Evolutionary conservation across 2,113 vertebrate genomes (phyloP).

Genomic region (Helogale parvula): DNA sequence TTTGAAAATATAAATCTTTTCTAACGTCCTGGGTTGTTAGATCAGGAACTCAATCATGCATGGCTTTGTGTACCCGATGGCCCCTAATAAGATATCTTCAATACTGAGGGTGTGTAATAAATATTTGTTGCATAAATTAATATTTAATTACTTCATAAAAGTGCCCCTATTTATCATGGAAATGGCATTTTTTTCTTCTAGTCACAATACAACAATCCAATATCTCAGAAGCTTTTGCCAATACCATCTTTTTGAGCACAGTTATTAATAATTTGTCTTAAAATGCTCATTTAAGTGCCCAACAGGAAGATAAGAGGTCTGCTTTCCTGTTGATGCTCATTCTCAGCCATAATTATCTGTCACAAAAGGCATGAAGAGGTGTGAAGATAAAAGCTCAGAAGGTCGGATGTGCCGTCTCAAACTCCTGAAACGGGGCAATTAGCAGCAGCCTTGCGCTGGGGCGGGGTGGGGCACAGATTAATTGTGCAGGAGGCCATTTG

Average conservation of each 20-base stretch:
- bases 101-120: slow-evolving; percentile 41
- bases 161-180: slow-evolving; percentile 48
- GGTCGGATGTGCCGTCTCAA: slow-evolving; percentile 62
- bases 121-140: slow-evolving; percentile 64
- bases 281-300: slow-evolving; percentile 76
- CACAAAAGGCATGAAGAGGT: slow-evolving; percentile 70
- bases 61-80: not conserved
- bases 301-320: slow-evolving; percentile 77
- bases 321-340: slow-evolving; percentile 74
- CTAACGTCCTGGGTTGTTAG: not conserved
- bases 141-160: slow-evolving; percentile 53
- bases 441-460: slow-evolving; percentile 44
- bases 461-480: not conserved
- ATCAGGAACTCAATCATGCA: slow-evolving; percentile 16
- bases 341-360: slow-evolving; percentile 77
- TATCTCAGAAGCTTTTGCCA: slow-evolving; percentile 64
- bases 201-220: slow-evolving; percentile 43
- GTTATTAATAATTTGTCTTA: slow-evolving; percentile 78
- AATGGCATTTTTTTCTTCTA: slow-evolving; percentile 49
- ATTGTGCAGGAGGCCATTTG: not conserved
- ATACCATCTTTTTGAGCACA: slow-evolving; percentile 68
- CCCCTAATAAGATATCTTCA: slow-evolving; percentile 32
- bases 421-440: slow-evolving; percentile 55
- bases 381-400: slow-evolving; percentile 72
- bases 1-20: slow-evolving; percentile 36